Percentiles rank a stretch among this genome's conserved stretches.
Conservation (phyloP, 2,113 vertebrate species). For the Phylloscopus trochilus region DNA sequence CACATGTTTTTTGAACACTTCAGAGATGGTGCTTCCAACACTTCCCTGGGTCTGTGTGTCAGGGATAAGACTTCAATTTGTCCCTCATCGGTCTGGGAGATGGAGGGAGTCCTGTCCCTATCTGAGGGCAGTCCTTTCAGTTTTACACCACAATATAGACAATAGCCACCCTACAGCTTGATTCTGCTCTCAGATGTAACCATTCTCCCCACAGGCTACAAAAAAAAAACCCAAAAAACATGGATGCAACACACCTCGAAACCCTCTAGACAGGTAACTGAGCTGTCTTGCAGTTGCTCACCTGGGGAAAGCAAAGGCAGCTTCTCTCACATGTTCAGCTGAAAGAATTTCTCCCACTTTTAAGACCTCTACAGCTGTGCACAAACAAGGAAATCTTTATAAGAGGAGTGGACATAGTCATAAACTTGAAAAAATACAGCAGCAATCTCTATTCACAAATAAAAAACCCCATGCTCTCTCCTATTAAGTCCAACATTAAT, state of each 20-base stretch:
- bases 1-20: not conserved
- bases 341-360: not conserved
- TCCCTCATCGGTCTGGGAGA: not conserved
- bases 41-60: not conserved
- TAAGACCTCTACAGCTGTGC: not conserved
- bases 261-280: not conserved
- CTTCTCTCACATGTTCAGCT: not conserved
- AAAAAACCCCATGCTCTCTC: not conserved
- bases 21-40: not conserved
- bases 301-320: not conserved
- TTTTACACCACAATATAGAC: not conserved
- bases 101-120: fast-evolving
- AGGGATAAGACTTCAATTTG: not conserved
- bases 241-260: not conserved
- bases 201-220: not conserved
- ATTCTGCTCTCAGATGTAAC: not conserved
- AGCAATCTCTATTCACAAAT: not conserved
- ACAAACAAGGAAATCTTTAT: conserved; percentile 18
- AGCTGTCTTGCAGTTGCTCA: not conserved
- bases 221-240: not conserved
- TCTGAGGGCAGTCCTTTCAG: not conserved
- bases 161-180: not conserved
- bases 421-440: conserved; percentile 23
- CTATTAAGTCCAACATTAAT: not conserved
- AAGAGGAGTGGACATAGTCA: not conserved